These are phyloP conservation scores for Nettapus auritus DNA, from an alignment of 2,113 vertebrate species.

Conservation along the genomic window DNA sequence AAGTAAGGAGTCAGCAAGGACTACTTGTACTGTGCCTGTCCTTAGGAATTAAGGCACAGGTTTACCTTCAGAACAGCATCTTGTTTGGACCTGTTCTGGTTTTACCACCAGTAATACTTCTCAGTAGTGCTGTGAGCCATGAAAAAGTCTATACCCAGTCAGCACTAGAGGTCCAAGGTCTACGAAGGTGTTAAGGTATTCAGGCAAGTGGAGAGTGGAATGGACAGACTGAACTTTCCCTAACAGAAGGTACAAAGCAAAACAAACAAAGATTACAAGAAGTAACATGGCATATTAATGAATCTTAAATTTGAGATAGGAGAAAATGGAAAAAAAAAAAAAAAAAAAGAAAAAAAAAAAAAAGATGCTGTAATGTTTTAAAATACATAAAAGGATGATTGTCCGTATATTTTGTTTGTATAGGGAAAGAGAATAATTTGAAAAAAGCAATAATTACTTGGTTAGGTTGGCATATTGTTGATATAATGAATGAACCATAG, in stretches of 20 bases:
- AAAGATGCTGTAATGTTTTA: not conserved
- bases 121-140: not conserved
- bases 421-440: not conserved
- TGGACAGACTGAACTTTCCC: not conserved
- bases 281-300: not conserved
- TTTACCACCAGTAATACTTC: not conserved
- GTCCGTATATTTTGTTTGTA: not conserved
- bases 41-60: not conserved
- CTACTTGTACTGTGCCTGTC: not conserved
- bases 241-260: not conserved
- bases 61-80: not conserved
- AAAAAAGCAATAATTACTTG: not conserved
- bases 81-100: not conserved
- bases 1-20: not conserved
- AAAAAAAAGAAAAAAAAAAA: not conserved
- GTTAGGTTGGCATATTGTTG: not conserved
- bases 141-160: not conserved
- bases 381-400: not conserved
- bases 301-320: not conserved
- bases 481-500: not conserved
- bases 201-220: fast-evolving
- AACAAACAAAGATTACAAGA: not conserved
- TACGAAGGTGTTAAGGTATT: not conserved
- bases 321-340: not conserved
- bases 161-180: not conserved